Evolutionary conservation across 2,888 invertebrate species (phyloP).

Genomic region (Aporophyla nigra): DNA sequence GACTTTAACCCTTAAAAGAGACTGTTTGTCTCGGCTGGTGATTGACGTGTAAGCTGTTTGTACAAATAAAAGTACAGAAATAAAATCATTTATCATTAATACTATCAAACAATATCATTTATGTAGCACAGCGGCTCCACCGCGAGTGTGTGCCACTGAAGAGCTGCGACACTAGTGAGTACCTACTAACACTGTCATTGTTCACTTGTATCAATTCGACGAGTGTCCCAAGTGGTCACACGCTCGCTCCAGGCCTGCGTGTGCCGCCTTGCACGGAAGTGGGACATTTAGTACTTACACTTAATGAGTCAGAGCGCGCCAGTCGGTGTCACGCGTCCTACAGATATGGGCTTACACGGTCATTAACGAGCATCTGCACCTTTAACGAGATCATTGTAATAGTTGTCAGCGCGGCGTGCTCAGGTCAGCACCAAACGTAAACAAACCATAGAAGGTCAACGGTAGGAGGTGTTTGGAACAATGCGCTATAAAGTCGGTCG

Average conservation of each 20-base stretch:
- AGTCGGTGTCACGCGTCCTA: not conserved
- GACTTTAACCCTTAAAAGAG: not conserved
- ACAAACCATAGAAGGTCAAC: constrained; percentile 31
- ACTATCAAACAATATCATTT: not conserved
- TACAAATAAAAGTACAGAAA: not conserved
- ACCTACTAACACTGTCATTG: constrained; percentile 24
- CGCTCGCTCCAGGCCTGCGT: not conserved
- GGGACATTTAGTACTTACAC: constrained; percentile 17
- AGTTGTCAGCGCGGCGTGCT: not conserved
- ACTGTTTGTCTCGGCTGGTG: not conserved
- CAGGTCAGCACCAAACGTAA: not conserved
- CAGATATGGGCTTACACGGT: constrained; percentile 30
- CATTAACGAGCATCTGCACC: constrained; percentile 23
- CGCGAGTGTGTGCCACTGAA: not conserved
- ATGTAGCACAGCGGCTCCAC: not conserved
- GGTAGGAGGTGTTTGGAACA: constrained; percentile 25
- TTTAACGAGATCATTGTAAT: constrained; percentile 21
- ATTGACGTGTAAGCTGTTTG: too few species aligned
- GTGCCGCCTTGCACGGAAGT: constrained; percentile 18
- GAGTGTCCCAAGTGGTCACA: not conserved
- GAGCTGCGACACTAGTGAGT: not conserved
- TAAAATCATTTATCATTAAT: not conserved
- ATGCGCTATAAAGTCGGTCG: constrained; percentile 42
- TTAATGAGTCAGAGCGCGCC: not conserved
- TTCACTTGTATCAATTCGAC: constrained; percentile 36